These are phyloP conservation scores for Synanthedon myopaeformis DNA, from an alignment of 2,888 invertebrate genomes.

Conservation along the genomic window DNA sequence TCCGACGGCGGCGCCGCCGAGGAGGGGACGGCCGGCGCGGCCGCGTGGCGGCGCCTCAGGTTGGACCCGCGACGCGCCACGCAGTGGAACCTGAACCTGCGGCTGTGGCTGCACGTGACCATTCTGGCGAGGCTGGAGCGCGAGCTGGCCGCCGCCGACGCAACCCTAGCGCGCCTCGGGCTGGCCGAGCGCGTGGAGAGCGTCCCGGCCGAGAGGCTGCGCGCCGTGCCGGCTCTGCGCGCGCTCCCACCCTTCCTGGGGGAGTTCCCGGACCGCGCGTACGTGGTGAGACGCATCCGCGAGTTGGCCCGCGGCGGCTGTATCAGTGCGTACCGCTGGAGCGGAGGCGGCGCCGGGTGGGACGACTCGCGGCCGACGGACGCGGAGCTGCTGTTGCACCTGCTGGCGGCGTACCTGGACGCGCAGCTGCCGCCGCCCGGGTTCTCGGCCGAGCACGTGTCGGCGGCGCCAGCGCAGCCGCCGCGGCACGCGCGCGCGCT, in stretches of 20 bases:
- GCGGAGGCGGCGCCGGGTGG: slow-evolving; percentile 86
- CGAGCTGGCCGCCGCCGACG: slow-evolving; percentile 81
- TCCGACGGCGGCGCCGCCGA: slow-evolving; percentile 36
- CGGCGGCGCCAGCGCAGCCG: slow-evolving; percentile 43
- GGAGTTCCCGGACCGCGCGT: slow-evolving; percentile 86
- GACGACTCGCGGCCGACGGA: slow-evolving; percentile 88
- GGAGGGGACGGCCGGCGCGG: slow-evolving; percentile 45
- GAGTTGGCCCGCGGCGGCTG: slow-evolving; percentile 87
- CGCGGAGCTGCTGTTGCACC: slow-evolving; percentile 86
- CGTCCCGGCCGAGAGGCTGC: slow-evolving; percentile 68
- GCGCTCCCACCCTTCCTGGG: slow-evolving; percentile 84
- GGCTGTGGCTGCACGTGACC: slow-evolving; percentile 90
- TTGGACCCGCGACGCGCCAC: slow-evolving; percentile 77
- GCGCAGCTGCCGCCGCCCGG: slow-evolving; percentile 70
- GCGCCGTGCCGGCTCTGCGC: slow-evolving; percentile 45
- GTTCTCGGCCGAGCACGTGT: slow-evolving; percentile 16
- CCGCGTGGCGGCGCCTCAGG: slow-evolving; percentile 73
- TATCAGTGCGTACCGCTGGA: slow-evolving; percentile 91
- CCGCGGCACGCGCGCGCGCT: slow-evolving; percentile 59
- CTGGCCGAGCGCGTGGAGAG: slow-evolving; percentile 23
- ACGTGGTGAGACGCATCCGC: slow-evolving; percentile 82
- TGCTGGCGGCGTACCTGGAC: slow-evolving; percentile 89
- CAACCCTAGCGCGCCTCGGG: slow-evolving; percentile 77
- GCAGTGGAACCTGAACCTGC: slow-evolving; percentile 82
- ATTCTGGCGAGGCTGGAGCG: slow-evolving; percentile 80